Evolutionary conservation across 2,797 vertebrate genomes (phyloP), one percentile per base, ranked within the genome.

Genomic region (Helicolenus hilgendorfi): DNA sequence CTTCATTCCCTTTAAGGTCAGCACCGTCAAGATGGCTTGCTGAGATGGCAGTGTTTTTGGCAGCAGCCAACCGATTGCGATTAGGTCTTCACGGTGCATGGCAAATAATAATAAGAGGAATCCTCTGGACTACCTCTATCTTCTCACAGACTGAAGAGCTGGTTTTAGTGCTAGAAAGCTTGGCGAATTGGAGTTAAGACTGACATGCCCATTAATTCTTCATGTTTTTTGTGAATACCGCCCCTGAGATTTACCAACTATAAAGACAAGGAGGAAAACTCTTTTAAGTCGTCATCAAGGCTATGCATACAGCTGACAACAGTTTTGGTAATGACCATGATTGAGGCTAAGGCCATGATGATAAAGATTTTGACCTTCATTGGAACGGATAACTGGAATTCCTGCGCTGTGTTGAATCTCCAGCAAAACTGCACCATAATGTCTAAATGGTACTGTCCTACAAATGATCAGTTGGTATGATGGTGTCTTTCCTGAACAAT

Each of bases 241-340:
- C 4, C 4, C 24, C 27, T 82, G 18, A 77, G 56, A 53, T 78
- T 69, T 67, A 78, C 7, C 4, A 36, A 38, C 15, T 29, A 58
- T 26, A 3, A 62, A 69, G 49, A 63, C 27, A 71, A 64, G 9
- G 9, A 75, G 7, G 45, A 36, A 72, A 72, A 24, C 29, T 72
- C 65, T 89, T 79, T 86, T 26, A 89, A 60, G 74, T 85, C 20
- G 3, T 70, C 45, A 87, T 78, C 69, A 75, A 77, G 75, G 59
- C 29, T 5, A 8, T 78, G 24, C 26, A n/a, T 74, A 60, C 89
- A 93, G 87, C 87, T 95, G 90, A 89, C 73, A 93, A 18, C 78
- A 84, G 70, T 92, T 95, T 75, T 77, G 55, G 11, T 95, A 92
- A 94, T 87, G 72, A 85, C 87, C 31, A 45, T 84, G 77, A 90